These are phyloP conservation scores for Polyodon spathula DNA, from an alignment of 2,113 vertebrate species.

Conservation along the genomic window DNA sequence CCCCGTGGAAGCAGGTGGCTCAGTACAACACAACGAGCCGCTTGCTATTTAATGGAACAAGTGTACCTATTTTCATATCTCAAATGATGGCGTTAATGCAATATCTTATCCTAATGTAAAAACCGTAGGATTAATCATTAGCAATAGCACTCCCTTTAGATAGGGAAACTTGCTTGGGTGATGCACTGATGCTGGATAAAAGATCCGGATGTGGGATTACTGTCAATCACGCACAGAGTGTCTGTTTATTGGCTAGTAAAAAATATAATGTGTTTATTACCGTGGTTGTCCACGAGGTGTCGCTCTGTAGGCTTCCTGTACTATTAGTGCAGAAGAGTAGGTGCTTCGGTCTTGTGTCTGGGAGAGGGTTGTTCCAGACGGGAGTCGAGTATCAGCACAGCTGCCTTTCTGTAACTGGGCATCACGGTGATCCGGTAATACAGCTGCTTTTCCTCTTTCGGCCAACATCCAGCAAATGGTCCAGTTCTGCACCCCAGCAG, in stretches of 20 bases:
- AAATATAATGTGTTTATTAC: not conserved
- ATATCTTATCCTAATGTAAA: no score
- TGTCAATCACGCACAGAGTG: not conserved
- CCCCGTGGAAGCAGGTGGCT: no score
- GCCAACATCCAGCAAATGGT: slow-evolving; percentile 12
- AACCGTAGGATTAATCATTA: no score
- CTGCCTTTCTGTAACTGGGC: slow-evolving; percentile 9
- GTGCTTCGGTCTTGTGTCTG: slow-evolving; percentile 11
- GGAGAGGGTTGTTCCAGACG: slow-evolving; percentile 15
- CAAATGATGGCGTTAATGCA: no score
- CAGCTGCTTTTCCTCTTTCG: slow-evolving; percentile 8
- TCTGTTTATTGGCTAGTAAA: not conserved
- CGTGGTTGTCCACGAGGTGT: slow-evolving; percentile 22
- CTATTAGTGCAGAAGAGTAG: not conserved
- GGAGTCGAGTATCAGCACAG: slow-evolving; percentile 16
- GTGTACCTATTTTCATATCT: no score
- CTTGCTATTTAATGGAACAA: no score
- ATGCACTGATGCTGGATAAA: no score
- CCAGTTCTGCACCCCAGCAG: slow-evolving; percentile 9
- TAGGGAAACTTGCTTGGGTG: no score
- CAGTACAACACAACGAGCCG: no score
- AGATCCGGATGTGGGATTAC: no score
- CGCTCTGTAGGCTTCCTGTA: slow-evolving; percentile 11
- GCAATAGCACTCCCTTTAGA: no score
- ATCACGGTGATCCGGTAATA: slow-evolving; percentile 5